Evolutionary conservation across 1,140 invertebrate species (phyloP).

Genomic region (Apolygus lucorum): DNA sequence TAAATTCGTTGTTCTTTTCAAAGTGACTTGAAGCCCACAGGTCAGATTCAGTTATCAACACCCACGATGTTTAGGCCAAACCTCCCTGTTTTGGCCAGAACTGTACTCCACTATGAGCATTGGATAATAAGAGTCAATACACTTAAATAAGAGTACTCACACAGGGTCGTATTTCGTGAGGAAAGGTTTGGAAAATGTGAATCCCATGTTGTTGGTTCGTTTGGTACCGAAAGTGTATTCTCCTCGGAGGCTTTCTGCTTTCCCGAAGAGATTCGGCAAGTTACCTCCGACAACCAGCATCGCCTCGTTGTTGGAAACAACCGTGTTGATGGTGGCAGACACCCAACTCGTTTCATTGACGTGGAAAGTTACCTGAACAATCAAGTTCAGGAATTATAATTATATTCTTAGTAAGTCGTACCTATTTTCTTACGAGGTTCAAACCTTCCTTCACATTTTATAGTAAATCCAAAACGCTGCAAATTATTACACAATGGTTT

Average conservation of each 20-base stretch:
- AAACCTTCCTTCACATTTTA: too few relatives aligned
- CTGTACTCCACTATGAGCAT: too few relatives aligned
- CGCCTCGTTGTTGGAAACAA: conserved; percentile 78
- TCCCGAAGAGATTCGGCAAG: conserved; percentile 69
- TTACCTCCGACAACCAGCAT: conserved; percentile 59
- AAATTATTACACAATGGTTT: too few relatives aligned
- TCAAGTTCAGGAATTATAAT: conserved; percentile 13
- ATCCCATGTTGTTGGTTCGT: conserved; percentile 59
- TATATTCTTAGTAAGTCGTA: conserved; percentile 13
- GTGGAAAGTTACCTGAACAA: conserved; percentile 70
- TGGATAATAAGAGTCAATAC: too few relatives aligned
- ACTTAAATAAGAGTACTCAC: conserved; percentile 48
- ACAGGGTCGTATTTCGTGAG: conserved; percentile 45
- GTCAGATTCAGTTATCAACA: too few relatives aligned
- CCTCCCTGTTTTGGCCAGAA: too few relatives aligned
- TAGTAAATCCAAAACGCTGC: too few relatives aligned
- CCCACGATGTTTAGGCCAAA: too few relatives aligned
- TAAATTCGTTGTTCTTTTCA: too few relatives aligned
- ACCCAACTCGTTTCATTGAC: conserved; percentile 65
- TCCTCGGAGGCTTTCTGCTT: conserved; percentile 64
- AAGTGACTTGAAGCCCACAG: too few relatives aligned
- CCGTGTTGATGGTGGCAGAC: conserved; percentile 69
- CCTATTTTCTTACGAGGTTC: conserved; percentile 2
- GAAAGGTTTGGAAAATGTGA: conserved; percentile 68
- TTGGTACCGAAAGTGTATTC: conserved; percentile 68